Evolutionary conservation across 2,113 vertebrate species (phyloP), one percentile per base, ranked within the genome.

Genomic region (Gymnobelideus leadbeateri): DNA sequence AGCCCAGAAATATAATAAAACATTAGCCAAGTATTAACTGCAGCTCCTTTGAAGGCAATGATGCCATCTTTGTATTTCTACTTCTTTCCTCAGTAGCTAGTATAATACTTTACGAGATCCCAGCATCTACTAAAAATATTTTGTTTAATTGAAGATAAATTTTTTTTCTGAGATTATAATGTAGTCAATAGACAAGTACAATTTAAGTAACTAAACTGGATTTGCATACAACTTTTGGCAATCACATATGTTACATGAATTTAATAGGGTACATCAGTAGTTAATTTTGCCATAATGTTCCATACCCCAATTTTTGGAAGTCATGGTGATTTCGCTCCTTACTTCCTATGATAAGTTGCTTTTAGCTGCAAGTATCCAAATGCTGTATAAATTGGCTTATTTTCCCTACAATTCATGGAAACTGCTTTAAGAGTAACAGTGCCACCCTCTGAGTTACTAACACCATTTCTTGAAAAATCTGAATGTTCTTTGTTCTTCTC

Each of bases 1-100:
- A 55, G 2, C 53, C 91, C 68, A 95, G 95, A 51, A 96, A 90
- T 91, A 91, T 89, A 90, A 3, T 55, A n/a, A 91, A 54, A 1
- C 92, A 8, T 95, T 4, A 51, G 50, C 47, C 51, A 57, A 0
- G 77, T 26, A 89, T n/a, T 49, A 94, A 49, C 28, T 94, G 51
- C 51, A 93, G 43, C 68, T 94, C 1, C 26, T 94, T 61, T 37
- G 25, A 61, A 91, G 24, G 6, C 93, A 54, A 24, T 43, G 92
- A 61, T 93, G 43, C 43, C 2, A 84, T 84, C n/a, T 84, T 43
- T 84, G 19, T 23, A 84, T 84, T 43, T 84, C 68, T 43, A 43
- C 2, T 43, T 3, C n/a, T 84, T 84, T 68, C 37, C 68, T 43
- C 68, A 84, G 37, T 16, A 84, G 68, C n/a, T 43, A 84, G 19